phyloP scores from a whole-genome alignment of 2,113 vertebrate species.

The Cygnus atratus region DNA sequence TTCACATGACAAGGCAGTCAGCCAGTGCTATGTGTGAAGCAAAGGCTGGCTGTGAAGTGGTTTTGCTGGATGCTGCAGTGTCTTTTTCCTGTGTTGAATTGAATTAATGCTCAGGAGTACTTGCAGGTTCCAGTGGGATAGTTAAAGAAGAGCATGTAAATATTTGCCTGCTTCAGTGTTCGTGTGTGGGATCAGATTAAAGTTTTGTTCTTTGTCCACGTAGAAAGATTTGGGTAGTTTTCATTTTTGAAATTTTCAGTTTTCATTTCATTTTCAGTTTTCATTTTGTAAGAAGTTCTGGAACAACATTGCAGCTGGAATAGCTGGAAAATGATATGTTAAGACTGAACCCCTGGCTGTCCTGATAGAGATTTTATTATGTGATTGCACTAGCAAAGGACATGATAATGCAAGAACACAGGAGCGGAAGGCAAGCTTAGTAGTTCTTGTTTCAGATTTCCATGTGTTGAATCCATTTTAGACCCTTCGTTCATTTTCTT shows the following conservation, averaged over 20 bases:
- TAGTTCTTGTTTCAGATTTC: background rate
- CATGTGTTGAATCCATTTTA: background rate
- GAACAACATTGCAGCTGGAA: background rate
- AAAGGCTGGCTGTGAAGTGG: background rate
- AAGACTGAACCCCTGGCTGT: background rate
- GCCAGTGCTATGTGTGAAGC: background rate
- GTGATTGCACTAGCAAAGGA: background rate
- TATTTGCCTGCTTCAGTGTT: background rate
- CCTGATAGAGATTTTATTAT: background rate
- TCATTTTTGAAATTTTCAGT: background rate
- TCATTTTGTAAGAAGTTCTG: background rate
- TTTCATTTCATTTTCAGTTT: background rate
- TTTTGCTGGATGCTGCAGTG: background rate
- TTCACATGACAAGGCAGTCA: background rate
- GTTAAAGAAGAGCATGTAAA: background rate
- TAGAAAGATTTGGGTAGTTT: background rate
- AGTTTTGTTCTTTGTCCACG: background rate
- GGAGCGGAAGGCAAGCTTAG: background rate
- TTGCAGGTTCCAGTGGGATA: background rate
- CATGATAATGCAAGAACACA: background rate
- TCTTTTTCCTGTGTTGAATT: background rate
- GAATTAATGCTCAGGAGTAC: background rate
- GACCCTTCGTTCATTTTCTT: background rate
- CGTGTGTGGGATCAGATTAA: background rate
- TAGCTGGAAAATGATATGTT: background rate